Evolutionary conservation across 2,797 vertebrate species (phyloP), one percentile per base, ranked within the genome.

Genomic region (Pseudomugil gertrudae): DNA sequence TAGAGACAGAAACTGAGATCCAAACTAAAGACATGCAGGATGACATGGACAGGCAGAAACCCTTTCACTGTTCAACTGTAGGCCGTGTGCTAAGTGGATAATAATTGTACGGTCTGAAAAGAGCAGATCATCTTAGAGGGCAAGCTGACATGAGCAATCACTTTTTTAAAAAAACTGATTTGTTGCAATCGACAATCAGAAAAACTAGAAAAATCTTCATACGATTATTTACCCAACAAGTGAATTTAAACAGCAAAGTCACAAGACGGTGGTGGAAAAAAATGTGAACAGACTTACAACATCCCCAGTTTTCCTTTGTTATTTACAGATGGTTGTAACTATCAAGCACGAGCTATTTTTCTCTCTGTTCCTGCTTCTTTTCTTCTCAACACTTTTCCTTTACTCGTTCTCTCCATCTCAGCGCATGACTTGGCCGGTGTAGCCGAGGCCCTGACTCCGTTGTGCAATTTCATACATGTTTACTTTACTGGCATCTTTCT

Each of bases 391-490:
- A 67, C 66, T 38, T 67, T 78, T 84, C 78, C 36, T 71, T 78
- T 73, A 43, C 78, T 84, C 53, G 36, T 79, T 85, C 79, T 75
- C 85, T 83, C 79, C 85, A 79, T 88, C 84, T 74, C 80, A 68
- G 85, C 73, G 69, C 85, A 90, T 85, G 89, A 91, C 85, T 90
- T 90, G 88, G 85, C 90, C 58, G 76, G 74, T 78, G 88, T 72
- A 63, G 79, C 80, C 69, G 45, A 80, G 83, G 86, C 80, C 68
- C 69, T n/a, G 33, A 78, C 83, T 87, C 88, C 87, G 81, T 92
- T 92, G 89, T 89, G 91, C 90, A 92, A 93, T 91, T 90, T 91
- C 82, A 89, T 87, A 90, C 85, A 73, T 91, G 87, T 92, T 92
- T 92, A 92, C 91, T 92, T 90, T 80, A 87, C 92, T 89, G 89